phyloP scores from a whole-genome alignment of 2,113 vertebrate genomes.

The Gobiocypris rarus region DNA sequence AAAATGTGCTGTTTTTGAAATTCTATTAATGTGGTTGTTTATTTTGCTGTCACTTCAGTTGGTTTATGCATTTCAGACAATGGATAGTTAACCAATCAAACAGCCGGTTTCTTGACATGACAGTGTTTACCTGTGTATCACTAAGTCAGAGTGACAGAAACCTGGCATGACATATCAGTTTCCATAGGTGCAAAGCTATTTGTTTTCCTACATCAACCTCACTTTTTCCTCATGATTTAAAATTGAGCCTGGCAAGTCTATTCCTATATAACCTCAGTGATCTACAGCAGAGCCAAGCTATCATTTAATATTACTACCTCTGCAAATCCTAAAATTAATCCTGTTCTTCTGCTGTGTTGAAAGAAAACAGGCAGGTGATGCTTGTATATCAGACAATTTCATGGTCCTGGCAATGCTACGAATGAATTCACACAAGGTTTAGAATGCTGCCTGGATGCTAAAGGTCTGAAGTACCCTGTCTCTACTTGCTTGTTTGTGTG shows the following conservation, averaged over 20 bases:
- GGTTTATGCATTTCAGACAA: constrained; percentile 24
- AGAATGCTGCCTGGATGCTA: not conserved
- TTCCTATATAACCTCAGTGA: constrained; percentile 45
- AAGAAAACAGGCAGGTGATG: constrained; percentile 2
- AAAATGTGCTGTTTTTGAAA: not conserved
- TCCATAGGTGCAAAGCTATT: constrained; percentile 47
- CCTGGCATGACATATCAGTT: constrained; percentile 46
- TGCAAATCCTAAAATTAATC: constrained; percentile 35
- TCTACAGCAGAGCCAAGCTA: constrained; percentile 12
- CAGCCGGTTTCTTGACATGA: not conserved
- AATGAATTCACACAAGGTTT: not conserved
- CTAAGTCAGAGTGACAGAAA: constrained; percentile 38
- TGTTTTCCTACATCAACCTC: constrained; percentile 34
- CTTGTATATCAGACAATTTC: constrained; percentile 2
- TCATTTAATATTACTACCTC: constrained; percentile 48
- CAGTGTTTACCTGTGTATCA: constrained; percentile 24
- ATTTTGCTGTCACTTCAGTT: not conserved
- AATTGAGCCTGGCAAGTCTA: constrained; percentile 42
- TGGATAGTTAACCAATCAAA: constrained; percentile 20
- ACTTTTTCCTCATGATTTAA: constrained; percentile 23
- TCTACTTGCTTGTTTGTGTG: constrained; percentile 11
- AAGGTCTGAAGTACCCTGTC: constrained; percentile 22
- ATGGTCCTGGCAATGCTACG: not conserved
- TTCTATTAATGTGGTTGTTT: not conserved
- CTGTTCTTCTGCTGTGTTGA: constrained; percentile 25